These are phyloP conservation scores for Oryzias melastigma DNA, from an alignment of 2,113 vertebrate species.

Conservation along the genomic window DNA sequence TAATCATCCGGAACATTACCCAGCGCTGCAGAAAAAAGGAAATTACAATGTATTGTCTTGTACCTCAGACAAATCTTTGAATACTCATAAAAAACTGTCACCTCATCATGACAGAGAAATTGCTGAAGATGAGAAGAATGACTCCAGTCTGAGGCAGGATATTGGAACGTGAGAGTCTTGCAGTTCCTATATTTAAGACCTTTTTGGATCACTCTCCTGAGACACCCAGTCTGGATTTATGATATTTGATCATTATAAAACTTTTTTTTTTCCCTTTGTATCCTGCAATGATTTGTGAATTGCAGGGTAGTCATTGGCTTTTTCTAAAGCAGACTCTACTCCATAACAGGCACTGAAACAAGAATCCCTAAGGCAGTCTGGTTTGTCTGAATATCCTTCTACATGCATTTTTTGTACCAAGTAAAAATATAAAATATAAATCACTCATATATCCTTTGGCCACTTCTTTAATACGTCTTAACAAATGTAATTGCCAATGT, in stretches of 20 bases:
- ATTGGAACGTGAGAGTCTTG: slow-evolving; percentile 31
- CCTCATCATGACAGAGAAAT: slow-evolving; percentile 17
- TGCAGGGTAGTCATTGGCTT: too few relatives aligned
- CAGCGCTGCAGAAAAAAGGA: slow-evolving; percentile 40
- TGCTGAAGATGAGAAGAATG: slow-evolving; percentile 11
- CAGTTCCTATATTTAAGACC: background rate
- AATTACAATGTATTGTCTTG: slow-evolving; percentile 32
- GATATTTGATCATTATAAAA: too few relatives aligned
- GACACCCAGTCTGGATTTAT: slow-evolving; percentile 5
- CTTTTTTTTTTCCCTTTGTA: too few relatives aligned
- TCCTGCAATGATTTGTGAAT: too few relatives aligned
- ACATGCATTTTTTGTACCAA: slow-evolving; percentile 22
- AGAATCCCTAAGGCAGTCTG: background rate
- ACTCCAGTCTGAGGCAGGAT: slow-evolving; percentile 7
- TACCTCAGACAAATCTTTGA: slow-evolving; percentile 33
- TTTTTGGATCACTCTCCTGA: slow-evolving; percentile 6
- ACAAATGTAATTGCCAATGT: slow-evolving; percentile 62
- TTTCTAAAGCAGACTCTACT: too few relatives aligned
- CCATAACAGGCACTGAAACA: background rate
- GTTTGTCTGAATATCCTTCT: slow-evolving; percentile 9
- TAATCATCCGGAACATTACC: slow-evolving; percentile 57
- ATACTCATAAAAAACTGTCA: slow-evolving; percentile 23
- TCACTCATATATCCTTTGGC: slow-evolving; percentile 28
- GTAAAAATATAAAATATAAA: slow-evolving; percentile 10
- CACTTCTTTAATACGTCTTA: slow-evolving; percentile 24